These are phyloP conservation scores for Pristionchus maxplancki DNA, from an alignment of 2,888 invertebrate species.

Conservation along the genomic window DNA sequence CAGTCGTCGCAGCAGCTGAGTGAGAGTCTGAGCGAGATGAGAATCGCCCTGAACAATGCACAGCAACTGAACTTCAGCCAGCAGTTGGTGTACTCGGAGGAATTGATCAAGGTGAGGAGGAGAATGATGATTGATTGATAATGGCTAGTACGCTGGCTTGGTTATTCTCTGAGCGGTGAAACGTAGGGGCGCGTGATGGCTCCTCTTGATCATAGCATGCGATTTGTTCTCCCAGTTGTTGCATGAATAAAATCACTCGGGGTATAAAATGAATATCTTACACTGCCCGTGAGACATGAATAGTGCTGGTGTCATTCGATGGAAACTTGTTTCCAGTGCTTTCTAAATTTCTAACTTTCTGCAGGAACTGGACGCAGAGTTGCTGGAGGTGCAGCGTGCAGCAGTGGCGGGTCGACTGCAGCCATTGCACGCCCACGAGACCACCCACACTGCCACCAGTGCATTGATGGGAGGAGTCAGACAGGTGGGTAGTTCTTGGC, in stretches of 20 bases:
- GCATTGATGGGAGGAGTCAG: slow-evolving; percentile 47
- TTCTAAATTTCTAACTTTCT: neutral
- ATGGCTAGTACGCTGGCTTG: neutral
- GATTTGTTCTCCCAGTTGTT: neutral
- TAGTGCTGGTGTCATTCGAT: neutral
- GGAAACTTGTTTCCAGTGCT: neutral
- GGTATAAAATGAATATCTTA: too few relatives aligned
- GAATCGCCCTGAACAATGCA: slow-evolving; percentile 82
- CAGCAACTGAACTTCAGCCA: slow-evolving; percentile 82
- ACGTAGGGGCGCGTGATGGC: too few relatives aligned
- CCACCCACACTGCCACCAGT: neutral
- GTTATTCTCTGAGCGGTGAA: neutral
- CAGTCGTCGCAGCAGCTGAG: slow-evolving; percentile 81
- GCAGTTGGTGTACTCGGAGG: slow-evolving; percentile 72
- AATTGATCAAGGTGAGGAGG: slow-evolving; percentile 65
- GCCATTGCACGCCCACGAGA: slow-evolving; percentile 54
- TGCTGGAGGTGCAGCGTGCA: slow-evolving; percentile 87
- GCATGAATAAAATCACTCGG: slow-evolving; percentile 82
- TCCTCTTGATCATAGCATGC: too few relatives aligned
- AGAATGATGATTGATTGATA: too few relatives aligned
- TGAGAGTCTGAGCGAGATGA: slow-evolving; percentile 83
- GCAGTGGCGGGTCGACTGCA: slow-evolving; percentile 80
- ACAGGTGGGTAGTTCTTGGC: neutral
- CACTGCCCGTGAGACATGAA: neutral
- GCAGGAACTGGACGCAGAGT: slow-evolving; percentile 84